These are phyloP conservation scores for Podarcis siculus DNA, from an alignment of 2,797 vertebrate genomes.

Conservation along the genomic window DNA sequence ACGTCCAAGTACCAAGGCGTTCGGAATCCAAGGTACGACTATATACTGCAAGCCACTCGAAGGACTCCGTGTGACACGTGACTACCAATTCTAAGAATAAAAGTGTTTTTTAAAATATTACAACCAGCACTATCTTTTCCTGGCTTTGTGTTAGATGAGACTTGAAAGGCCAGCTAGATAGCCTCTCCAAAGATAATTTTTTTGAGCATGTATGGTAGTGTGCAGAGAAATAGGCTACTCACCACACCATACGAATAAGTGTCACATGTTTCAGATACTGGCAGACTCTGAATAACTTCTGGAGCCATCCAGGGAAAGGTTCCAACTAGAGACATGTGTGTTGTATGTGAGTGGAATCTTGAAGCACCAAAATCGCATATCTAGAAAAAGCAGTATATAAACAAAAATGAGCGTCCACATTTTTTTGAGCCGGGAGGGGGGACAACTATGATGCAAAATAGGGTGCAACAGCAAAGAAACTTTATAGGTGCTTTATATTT, in stretches of 20 bases:
- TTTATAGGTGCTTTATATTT: slow-evolving; percentile 45
- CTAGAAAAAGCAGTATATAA: slow-evolving; percentile 70
- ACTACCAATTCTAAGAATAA: no score
- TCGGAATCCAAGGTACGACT: no score
- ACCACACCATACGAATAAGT: slow-evolving; percentile 98
- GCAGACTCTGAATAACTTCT: slow-evolving; percentile 97
- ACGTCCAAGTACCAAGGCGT: no score
- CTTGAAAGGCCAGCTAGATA: no score
- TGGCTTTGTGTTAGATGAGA: neutral
- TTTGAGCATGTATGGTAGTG: neutral
- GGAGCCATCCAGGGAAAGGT: slow-evolving; percentile 99
- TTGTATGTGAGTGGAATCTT: slow-evolving; percentile 95
- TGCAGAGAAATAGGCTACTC: slow-evolving; percentile 74
- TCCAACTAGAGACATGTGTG: slow-evolving; percentile 98
- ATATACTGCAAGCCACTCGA: no score
- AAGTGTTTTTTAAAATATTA: neutral
- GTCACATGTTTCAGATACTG: slow-evolving; percentile 97
- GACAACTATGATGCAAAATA: slow-evolving; percentile 22
- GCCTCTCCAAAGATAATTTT: neutral
- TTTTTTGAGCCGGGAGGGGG: no score
- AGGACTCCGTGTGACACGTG: no score
- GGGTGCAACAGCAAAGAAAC: slow-evolving; percentile 2
- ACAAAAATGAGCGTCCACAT: neutral
- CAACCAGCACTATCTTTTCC: neutral
- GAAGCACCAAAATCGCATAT: slow-evolving; percentile 99